Base-by-base conservation (phyloP, 2,797 vertebrate species). In the Ctenosaura bakeri region DNA sequence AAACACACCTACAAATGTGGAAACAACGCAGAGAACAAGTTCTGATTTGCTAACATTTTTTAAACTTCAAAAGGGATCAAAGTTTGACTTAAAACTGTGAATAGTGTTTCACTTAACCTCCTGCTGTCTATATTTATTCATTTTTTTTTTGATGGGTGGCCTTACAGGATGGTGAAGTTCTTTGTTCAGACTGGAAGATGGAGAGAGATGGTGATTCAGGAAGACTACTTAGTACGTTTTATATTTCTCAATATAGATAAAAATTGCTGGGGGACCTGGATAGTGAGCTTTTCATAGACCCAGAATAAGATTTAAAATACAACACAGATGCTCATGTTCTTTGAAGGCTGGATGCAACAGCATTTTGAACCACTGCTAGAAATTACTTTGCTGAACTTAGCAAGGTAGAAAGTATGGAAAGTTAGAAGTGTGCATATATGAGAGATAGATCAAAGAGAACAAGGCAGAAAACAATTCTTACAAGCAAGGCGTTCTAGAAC, bases 151-250 rank as follows among this genome's bases (percentile, higher is more conserved):
- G 62, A 8, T 69, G 32, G 13, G 9, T 96, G n/a, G 74, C 87
- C 83, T 95, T 93, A 94, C 94, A 99, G 99, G 98, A 98, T 88
- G 99, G 99, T n/a, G 98, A 98, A 95, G 91, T 99, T 79, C 59
- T 99, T 94, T 99, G 98, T 95, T 97, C 97, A 38, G 97, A 98
- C 94, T 99, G 98, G 99, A 98, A 97, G 97, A 92, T 98, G 95
- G 98, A 97, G 95, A 98, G 94, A 81, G 97, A 98, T 32, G 95
- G 93, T 20, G 96, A 98, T 35, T 96, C 97, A 0, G 98, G 97
- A 93, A 97, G 95, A 92, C 82, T 97, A 35, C 92, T 96, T 87
- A 95, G 98, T 99, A 97, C 97, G 98, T 98, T 83, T 52, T 86
- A 85, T 80, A 52, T 79, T 62, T 88, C 38, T 85, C 35, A 59